These are phyloP conservation scores for Peromyscus aztecus DNA, from an alignment of 2,797 vertebrate species.

Conservation along the genomic window DNA sequence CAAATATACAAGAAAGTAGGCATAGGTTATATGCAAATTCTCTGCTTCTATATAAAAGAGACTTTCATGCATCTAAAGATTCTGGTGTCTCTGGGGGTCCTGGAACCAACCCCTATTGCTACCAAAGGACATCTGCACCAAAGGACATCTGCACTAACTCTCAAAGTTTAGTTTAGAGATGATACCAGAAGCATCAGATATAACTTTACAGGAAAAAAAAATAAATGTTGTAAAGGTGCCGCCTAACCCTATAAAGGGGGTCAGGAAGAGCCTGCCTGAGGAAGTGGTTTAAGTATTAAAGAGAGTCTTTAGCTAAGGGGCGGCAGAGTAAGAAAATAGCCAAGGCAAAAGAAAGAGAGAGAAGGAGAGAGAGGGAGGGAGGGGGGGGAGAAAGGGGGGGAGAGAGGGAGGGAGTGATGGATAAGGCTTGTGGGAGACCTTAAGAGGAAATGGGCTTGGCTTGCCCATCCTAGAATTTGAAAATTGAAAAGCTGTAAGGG, in stretches of 20 bases:
- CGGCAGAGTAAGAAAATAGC: not conserved
- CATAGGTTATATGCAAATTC: not conserved
- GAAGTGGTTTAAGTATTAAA: conserved; percentile 31
- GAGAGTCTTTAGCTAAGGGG: not conserved
- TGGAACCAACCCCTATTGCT: not conserved
- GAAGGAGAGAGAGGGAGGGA: rapidly evolving
- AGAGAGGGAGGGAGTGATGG: rapidly evolving
- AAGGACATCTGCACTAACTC: not conserved
- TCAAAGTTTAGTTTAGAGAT: not conserved
- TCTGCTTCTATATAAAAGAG: not conserved
- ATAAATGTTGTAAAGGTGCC: not conserved
- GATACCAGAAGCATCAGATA: not conserved
- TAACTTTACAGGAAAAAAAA: not conserved
- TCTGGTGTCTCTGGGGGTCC: not conserved
- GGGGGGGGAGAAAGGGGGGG: rapidly evolving
- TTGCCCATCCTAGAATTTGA: not conserved
- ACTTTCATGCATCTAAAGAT: not conserved
- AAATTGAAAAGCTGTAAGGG: not conserved
- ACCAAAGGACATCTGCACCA: not conserved
- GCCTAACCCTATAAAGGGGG: not conserved
- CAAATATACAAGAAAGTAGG: not conserved
- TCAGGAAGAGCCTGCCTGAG: not conserved
- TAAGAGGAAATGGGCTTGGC: not conserved
- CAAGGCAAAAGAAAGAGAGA: not conserved
- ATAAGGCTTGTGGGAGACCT: not conserved